A percentile compares a stretch with the other conserved stretches of the same genome.
phyloP scores from a whole-genome alignment of 1,140 invertebrate species.

The Aphidius gifuensis region DNA sequence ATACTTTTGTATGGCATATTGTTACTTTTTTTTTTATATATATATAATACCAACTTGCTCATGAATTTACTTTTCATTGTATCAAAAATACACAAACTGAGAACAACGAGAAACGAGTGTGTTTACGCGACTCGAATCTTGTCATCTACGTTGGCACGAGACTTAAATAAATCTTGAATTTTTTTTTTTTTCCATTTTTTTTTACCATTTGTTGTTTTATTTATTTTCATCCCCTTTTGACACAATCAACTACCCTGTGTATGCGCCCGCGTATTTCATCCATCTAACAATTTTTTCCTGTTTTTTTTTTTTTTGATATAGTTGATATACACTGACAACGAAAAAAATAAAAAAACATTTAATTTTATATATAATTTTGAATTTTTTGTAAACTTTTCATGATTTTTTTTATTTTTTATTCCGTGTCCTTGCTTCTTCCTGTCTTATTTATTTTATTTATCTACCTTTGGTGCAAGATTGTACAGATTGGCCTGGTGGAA shows the following conservation, averaged over 20 bases:
- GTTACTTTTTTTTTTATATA: slow-evolving; percentile 1
- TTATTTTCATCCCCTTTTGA: slow-evolving; percentile 17
- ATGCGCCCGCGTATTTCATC: not conserved
- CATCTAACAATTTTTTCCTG: not conserved
- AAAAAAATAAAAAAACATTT: not conserved
- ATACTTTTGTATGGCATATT: not conserved
- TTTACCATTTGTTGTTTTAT: slow-evolving; percentile 8
- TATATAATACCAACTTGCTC: not conserved
- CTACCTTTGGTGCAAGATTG: slow-evolving; percentile 7
- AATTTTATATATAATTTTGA: not conserved
- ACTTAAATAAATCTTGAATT: slow-evolving; percentile 53
- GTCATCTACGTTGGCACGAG: slow-evolving; percentile 47
- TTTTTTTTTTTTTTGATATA: slow-evolving; percentile 9
- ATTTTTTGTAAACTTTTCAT: too few species aligned
- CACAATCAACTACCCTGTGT: not conserved
- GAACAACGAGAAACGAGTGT: slow-evolving; percentile 52
- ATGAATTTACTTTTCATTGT: slow-evolving; percentile 7
- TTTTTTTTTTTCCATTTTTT: slow-evolving; percentile 27
- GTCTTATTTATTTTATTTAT: slow-evolving; percentile 3
- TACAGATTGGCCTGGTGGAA: slow-evolving; percentile 8
- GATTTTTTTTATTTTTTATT: not conserved
- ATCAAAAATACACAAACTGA: slow-evolving; percentile 32
- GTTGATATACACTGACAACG: slow-evolving; percentile 3
- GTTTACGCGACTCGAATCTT: slow-evolving; percentile 56
- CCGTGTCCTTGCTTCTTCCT: not conserved